A percentile compares a stretch with the other conserved stretches of the same genome.
Evolutionary conservation across 2,113 vertebrate genomes (phyloP).

Genomic region (Halichoeres trimaculatus): DNA sequence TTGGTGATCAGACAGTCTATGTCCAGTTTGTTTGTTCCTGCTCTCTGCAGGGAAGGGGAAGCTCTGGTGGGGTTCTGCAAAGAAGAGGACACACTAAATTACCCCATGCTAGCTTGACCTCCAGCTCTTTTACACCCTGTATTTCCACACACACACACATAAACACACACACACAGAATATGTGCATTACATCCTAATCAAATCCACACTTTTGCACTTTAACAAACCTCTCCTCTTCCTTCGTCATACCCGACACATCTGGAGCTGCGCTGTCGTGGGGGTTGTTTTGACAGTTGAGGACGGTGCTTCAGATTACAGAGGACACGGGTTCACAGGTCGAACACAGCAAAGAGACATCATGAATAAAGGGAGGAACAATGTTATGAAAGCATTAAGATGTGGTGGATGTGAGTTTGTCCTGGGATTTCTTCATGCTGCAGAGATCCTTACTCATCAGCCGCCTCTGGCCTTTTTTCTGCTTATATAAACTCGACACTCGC

Average conservation of each 20-base stretch:
- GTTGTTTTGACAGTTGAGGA: conserved; percentile 76
- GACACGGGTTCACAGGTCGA: conserved; percentile 47
- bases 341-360: conserved; percentile 6
- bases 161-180: conserved; percentile 6
- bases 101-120: conserved; percentile 80
- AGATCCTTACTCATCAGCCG: neutral
- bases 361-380: conserved; percentile 16
- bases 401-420: neutral
- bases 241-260: conserved; percentile 62
- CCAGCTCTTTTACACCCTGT: conserved; percentile 58
- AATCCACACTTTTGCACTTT: conserved; percentile 46
- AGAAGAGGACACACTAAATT: conserved; percentile 57
- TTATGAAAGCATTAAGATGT: conserved; percentile 13
- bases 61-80: conserved; percentile 71
- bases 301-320: conserved; percentile 51
- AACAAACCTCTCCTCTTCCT: conserved; percentile 16
- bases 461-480: neutral
- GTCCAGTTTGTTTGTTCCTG: conserved; percentile 87
- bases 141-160: conserved; percentile 3
- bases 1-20: conserved; percentile 50
- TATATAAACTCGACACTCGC: conserved; percentile 14
- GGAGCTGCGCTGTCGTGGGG: conserved; percentile 51
- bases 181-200: conserved; percentile 55
- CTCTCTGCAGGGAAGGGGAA: conserved; percentile 84
- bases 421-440: neutral